Evolutionary conservation across 2,888 invertebrate genomes (phyloP), one percentile per base, ranked within the genome.

Genomic region (Melanargia galathea): DNA sequence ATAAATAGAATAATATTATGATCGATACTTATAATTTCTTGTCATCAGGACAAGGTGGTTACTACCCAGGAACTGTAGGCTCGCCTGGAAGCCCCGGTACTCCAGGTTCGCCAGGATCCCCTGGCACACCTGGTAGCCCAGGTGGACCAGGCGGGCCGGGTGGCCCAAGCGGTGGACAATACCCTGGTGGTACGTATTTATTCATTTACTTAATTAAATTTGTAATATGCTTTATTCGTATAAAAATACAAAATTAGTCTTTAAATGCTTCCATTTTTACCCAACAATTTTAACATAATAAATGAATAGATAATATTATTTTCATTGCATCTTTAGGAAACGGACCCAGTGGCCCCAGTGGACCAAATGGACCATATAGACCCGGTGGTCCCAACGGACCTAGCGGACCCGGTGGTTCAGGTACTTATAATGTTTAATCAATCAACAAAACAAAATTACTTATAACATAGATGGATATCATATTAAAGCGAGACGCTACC

Each of bases 21-120:
- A n/a, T n/a, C n/a, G n/a, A n/a, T n/a, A n/a, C n/a, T n/a, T n/a
- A n/a, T n/a, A n/a, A n/a, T n/a, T n/a, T n/a, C n/a, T n/a, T 16
- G 16, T 43, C 16, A 43, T 18, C 10, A 20, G 43, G 48, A 33
- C 48, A 54, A 59, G 64, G 71, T 13, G 93, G 79, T 89, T 83
- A 73, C 89, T 79, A 63, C 90, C 93, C 67, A 11, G 71, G 71
- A n/a, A 61, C 52, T 7, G 66, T 65, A 2, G 60, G 71, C 26
- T 58, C 40, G 8, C 66, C 67, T 11, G 61, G 62, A 11, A 18
- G 26, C 10, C 61, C 65, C n/a, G 57, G 61, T 6, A 26, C 46
- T 0, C 57, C 55, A 6, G 61, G 46, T 10, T 60, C 60, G 3
- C 81, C 83, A 26, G 80, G 79, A 26, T 70, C 69, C 6, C 73